Evolutionary conservation across 1,140 invertebrate species (phyloP), one percentile per base, ranked within the genome.

Genomic region (Macrosteles quadrilineatus): DNA sequence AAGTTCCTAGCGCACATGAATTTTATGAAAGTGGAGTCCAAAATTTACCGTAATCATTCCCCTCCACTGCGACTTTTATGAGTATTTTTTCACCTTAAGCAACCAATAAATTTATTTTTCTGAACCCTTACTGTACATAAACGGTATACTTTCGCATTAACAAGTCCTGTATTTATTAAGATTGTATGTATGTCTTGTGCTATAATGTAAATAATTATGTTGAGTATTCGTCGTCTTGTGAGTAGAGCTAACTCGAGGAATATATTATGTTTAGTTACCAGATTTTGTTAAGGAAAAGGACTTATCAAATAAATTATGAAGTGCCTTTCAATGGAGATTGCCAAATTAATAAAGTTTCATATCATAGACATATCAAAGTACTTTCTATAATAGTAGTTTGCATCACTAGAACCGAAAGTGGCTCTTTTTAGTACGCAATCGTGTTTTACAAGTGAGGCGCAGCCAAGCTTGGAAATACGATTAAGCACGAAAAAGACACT

Each of bases 21-120:
- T 4, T 4, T 19, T 50, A 9, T 53, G 25, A 6, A 27, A 14
- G 55, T 59, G 55, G 55, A 59, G 55, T 29, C 12, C 21, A 59
- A 59, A 59, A 27, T 59, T 27, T 27, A 59, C 25, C 4, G 25
- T 6, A 59, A 59, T 59, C 55, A 59, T 59, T 59, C 55, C 55
- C 55, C 55, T 59, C 55, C 55, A 59, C 55, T 50, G 47, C n/a
- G n/a, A 59, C 23, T 30, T 23, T 25, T 21, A 9, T 21, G 27
- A 29, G 12, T 14, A 59, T 59, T 59, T 50, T 21, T 9, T 11
- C 12, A 21, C 27, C 12, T 59, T 29, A 21, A 14, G 23, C 55
- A 14, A 27, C 47, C 4, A 27, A 21, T 59, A 27, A 21, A 30
- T 2, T 29, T 59, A 11, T 14, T 30, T 29, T 50, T 50, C 21